These are phyloP conservation scores for Capreolus pygargus DNA, from an alignment of 2,113 vertebrate species.

Conservation along the genomic window DNA sequence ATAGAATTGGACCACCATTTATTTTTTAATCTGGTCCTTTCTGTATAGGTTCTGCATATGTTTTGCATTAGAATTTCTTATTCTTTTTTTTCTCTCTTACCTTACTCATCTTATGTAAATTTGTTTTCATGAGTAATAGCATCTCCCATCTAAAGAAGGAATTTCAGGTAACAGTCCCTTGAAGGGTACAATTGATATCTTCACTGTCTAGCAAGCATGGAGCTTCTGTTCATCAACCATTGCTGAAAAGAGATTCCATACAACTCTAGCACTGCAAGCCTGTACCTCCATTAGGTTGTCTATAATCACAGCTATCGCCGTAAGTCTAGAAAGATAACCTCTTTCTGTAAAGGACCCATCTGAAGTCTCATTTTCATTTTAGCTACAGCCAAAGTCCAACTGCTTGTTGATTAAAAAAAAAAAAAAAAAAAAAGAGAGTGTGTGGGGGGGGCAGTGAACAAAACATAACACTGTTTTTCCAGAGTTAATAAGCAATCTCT, in stretches of 20 bases:
- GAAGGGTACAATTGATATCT: not conserved
- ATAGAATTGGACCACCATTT: not conserved
- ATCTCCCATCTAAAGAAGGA: not conserved
- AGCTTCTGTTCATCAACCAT: not conserved
- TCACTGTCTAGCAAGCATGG: not conserved
- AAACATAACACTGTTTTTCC: not conserved
- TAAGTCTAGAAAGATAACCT: not conserved
- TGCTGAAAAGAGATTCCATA: not conserved
- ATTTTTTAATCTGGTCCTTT: not conserved
- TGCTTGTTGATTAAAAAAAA: not conserved
- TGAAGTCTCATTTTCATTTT: not conserved
- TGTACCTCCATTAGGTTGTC: not conserved
- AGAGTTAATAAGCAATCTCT: not conserved
- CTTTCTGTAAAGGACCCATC: not conserved
- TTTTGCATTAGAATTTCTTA: not conserved
- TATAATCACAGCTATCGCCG: not conserved
- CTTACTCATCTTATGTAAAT: not conserved
- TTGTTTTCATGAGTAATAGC: not conserved
- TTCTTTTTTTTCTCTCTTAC: not conserved
- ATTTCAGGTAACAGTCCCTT: not conserved
- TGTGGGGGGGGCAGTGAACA: not conserved
- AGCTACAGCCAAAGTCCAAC: not conserved
- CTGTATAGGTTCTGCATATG: not conserved
- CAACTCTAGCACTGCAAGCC: not conserved
- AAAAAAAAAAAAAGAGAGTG: not conserved